phyloP scores from a whole-genome alignment of 2,113 vertebrate genomes.

The Glaucidium brasilianum region DNA sequence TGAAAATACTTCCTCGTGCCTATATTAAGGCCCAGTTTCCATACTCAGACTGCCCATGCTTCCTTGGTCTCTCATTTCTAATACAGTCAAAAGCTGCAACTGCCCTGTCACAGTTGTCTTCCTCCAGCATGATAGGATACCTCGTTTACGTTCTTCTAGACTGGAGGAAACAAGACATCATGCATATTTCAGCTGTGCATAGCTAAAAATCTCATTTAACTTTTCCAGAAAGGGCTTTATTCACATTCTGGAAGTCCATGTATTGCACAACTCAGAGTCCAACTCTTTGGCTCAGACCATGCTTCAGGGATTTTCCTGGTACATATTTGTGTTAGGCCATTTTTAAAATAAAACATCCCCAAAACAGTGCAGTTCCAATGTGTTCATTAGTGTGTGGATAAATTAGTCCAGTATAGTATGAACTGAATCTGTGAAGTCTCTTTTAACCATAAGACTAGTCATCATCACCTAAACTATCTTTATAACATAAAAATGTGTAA shows the following conservation, averaged over 20 bases:
- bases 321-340: background rate
- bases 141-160: background rate
- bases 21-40: background rate
- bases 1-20: background rate
- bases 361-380: background rate
- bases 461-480: background rate
- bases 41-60: background rate
- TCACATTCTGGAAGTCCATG: background rate
- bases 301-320: background rate
- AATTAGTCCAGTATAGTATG: background rate
- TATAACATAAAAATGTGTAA: background rate
- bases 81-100: background rate
- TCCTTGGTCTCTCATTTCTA: background rate
- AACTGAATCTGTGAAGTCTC: background rate
- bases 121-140: background rate
- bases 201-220: background rate
- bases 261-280: background rate
- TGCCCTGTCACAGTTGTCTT: background rate
- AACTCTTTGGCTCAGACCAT: background rate
- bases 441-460: background rate
- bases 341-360: background rate
- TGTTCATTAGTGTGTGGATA: background rate
- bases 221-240: background rate
- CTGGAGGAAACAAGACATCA: background rate
- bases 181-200: background rate